Percentiles rank a stretch among this genome's conserved stretches.
phyloP scores from a whole-genome alignment of 2,888 invertebrate genomes.

The Diaperis boleti region DNA sequence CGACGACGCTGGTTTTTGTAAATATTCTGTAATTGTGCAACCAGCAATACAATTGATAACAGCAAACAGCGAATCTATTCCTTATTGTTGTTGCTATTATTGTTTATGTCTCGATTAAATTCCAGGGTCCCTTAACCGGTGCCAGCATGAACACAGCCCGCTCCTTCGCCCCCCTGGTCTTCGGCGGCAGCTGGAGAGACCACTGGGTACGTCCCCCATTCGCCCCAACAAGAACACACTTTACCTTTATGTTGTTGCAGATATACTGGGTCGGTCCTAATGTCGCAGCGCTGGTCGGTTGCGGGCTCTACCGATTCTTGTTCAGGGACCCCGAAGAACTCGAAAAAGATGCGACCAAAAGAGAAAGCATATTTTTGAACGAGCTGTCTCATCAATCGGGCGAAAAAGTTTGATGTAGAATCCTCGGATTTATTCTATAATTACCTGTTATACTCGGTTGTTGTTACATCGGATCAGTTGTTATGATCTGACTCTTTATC shows the following conservation, averaged over 20 bases:
- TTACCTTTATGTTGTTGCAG: slow-evolving; percentile 54
- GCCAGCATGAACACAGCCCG: slow-evolving; percentile 79
- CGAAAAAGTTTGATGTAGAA: slow-evolving; percentile 27
- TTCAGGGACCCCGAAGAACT: slow-evolving; percentile 14
- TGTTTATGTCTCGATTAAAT: slow-evolving; percentile 39
- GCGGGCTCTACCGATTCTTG: slow-evolving; percentile 41
- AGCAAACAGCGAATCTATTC: no score
- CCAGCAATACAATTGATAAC: no score
- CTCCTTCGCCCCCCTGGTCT: slow-evolving; percentile 77
- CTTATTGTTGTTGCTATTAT: no score
- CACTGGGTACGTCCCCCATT: slow-evolving; percentile 72
- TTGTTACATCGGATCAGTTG: no score
- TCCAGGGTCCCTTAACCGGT: slow-evolving; percentile 78
- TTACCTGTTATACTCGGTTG: no score
- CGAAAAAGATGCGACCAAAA: neutral
- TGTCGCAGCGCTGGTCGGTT: slow-evolving; percentile 57
- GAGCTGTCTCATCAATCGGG: slow-evolving; percentile 14
- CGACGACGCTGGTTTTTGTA: no score
- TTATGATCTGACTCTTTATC: no score
- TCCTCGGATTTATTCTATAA: no score
- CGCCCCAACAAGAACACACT: neutral
- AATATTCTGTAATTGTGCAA: no score
- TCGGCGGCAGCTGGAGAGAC: slow-evolving; percentile 70
- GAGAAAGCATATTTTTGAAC: slow-evolving; percentile 15
- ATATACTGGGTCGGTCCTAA: slow-evolving; percentile 64